Conservation (phyloP, 2,113 vertebrate species). For the Danio rerio region GRCz12tu NC_133191.1:35967001-35967500, state of each 20-base stretch:
- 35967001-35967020: too few relatives aligned
- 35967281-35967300: neutral
- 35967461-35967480: neutral
- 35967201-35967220: neutral
- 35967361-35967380: neutral
- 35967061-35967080: too few relatives aligned
- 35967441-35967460: neutral
- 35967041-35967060: too few relatives aligned
- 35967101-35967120: neutral
- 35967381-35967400: neutral
- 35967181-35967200: constrained; percentile 20
- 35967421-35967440: neutral
- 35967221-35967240: neutral
- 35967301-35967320: constrained; percentile 7
- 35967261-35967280: neutral
- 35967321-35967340: neutral
- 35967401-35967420: neutral
- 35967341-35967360: neutral
- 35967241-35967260: constrained; percentile 21
- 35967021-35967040: too few relatives aligned
- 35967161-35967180: constrained; percentile 7
- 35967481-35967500: too few relatives aligned
- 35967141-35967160: neutral
- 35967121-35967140: neutral
- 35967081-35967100: too few relatives aligned